Conservation (phyloP, 2,888 invertebrate species). For the Hecatera dysodea region DNA sequence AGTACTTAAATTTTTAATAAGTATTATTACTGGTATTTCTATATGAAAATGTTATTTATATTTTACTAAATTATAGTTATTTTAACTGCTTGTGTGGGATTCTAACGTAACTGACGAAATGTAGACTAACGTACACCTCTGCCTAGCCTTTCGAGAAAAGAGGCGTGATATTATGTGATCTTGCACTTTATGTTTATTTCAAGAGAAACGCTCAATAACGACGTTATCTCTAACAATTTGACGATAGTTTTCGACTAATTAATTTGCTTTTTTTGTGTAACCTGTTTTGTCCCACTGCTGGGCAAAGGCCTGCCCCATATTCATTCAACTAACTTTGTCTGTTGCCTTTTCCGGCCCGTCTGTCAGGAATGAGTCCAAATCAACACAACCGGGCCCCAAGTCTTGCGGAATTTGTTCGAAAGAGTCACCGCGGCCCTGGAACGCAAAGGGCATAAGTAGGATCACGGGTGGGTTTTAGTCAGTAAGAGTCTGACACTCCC, state of each 20-base stretch:
- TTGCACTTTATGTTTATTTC: not conserved
- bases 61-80: slow-evolving; percentile 9
- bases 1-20: slow-evolving; percentile 21
- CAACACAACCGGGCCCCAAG: no score
- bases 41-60: not conserved
- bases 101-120: not conserved
- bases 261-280: no score
- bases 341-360: no score
- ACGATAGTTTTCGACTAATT: slow-evolving; percentile 14
- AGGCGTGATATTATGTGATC: not conserved
- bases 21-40: slow-evolving; percentile 34
- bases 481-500: no score
- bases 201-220: not conserved
- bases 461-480: no score
- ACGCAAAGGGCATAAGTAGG: no score
- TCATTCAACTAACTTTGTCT: no score
- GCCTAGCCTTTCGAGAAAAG: not conserved
- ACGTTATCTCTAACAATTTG: not conserved
- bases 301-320: no score
- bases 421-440: no score
- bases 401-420: no score
- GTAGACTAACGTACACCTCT: not conserved
- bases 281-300: no score
- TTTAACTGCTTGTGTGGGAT: not conserved
- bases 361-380: no score